Evolutionary conservation across 2,888 invertebrate genomes (phyloP), one percentile per base, ranked within the genome.

Genomic region (Protula sp.): DNA sequence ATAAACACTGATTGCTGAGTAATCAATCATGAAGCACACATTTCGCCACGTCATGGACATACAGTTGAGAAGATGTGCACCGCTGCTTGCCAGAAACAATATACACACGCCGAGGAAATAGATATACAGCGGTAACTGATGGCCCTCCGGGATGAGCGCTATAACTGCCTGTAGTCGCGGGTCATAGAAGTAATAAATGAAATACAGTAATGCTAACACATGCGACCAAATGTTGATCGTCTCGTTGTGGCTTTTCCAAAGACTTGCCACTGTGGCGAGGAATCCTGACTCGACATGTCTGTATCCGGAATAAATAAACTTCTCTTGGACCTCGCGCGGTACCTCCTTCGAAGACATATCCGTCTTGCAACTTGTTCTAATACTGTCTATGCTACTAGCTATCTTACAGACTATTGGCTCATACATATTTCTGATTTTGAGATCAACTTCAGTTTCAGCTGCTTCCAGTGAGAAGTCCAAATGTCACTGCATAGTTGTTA

Each of bases 221-320:
- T 50, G 50, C 24, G 50, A 22, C 50, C 50, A 50, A 26, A 50
- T 50, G 50, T 50, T 50, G 5, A 50, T 19, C 22, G 50, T 50
- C 24, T 50, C 50, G 24, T 50, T 50, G 50, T 50, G 50, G 14
- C 38, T 14, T 19, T 19, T 9, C 9, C 9, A 38, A 19, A 38
- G 38, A 19, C 38, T 38, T 9, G 19, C 9, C 9, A 9, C 9
- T 9, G 38, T 19, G 19, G 9, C 19, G 9, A 14, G 9, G 38
- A 38, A 38, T 38, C 38, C 38, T 14, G 9, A 38, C 19, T 38
- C 38, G 9, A 38, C 38, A 19, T 38, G 38, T 38, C 38, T 38
- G 38, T 38, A 38, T 9, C 38, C 38, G 19, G 9, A 14, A 19
- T 14, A 14, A 14, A 38, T 38, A 19, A 38, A 38, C 38, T 14